phyloP scores from a whole-genome alignment of 2,888 invertebrate genomes.

The Lucinisca nassula region DNA sequence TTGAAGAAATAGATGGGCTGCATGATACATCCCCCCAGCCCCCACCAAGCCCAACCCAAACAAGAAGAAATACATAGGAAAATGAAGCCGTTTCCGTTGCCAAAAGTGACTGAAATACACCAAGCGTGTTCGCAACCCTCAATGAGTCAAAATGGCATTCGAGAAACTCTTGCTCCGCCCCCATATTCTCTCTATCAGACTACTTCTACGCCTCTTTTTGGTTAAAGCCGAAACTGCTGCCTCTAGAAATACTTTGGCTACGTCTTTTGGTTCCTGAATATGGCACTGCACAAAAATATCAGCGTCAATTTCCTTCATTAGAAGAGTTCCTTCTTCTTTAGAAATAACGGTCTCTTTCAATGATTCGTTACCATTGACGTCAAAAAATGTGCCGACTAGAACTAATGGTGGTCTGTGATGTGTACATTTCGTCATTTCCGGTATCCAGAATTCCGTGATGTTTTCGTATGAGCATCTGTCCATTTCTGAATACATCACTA shows the following conservation, averaged over 20 bases:
- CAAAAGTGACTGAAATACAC: no score
- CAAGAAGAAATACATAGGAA: no score
- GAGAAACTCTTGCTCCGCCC: conserved; percentile 1
- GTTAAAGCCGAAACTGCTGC: conserved; percentile 2
- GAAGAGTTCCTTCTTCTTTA: not conserved
- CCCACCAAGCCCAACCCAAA: no score
- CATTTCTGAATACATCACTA: not conserved
- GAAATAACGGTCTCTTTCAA: not conserved
- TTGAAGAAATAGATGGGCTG: no score
- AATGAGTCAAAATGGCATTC: not conserved
- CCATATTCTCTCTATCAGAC: conserved; percentile 8
- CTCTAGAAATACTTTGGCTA: conserved; percentile 6
- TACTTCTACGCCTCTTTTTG: not conserved
- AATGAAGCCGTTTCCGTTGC: no score
- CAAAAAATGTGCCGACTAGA: not conserved
- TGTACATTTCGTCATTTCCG: conserved; percentile 17
- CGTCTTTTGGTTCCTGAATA: not conserved
- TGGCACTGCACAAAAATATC: conserved; percentile 9
- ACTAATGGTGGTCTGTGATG: not conserved
- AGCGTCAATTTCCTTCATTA: conserved; percentile 12
- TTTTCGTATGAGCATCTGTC: conserved; percentile 25
- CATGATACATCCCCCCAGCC: no score
- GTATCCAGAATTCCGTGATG: conserved; percentile 21
- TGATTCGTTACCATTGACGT: conserved; percentile 2
- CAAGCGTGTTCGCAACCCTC: no score